phyloP scores from a whole-genome alignment of 2,113 vertebrate genomes.

The Athene cunicularia region DNA sequence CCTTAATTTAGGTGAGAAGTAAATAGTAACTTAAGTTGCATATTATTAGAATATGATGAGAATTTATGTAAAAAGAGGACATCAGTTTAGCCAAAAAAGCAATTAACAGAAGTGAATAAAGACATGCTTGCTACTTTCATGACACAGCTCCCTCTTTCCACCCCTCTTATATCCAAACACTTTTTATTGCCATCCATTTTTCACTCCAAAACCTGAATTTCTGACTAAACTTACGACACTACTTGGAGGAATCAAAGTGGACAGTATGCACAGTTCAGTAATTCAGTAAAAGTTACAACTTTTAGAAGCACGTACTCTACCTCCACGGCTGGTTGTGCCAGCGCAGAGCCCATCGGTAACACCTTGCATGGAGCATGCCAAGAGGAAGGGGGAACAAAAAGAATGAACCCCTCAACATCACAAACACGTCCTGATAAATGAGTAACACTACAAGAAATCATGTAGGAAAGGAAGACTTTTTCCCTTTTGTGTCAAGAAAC shows the following conservation, averaged over 20 bases:
- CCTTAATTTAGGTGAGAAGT: neutral
- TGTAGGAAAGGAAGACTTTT: neutral
- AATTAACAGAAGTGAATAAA: neutral
- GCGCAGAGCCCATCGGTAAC: neutral
- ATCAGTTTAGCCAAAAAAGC: neutral
- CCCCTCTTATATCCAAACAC: neutral
- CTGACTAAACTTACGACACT: neutral
- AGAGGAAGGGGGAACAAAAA: neutral
- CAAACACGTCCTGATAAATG: neutral
- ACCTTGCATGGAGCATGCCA: accelerated
- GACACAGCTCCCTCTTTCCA: neutral
- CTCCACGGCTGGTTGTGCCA: neutral
- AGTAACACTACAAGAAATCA: neutral
- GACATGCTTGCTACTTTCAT: neutral
- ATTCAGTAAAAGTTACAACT: neutral
- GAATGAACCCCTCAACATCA: neutral
- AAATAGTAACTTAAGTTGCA: neutral
- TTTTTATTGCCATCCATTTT: neutral
- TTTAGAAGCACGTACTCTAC: neutral
- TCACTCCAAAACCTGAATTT: neutral
- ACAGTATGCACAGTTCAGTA: neutral
- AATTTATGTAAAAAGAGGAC: neutral
- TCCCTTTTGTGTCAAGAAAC: no score
- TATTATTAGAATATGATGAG: neutral
- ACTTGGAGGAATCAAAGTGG: neutral